Evolutionary conservation across 1,140 invertebrate species (phyloP).

Genomic region (Colletes latitarsis): DNA sequence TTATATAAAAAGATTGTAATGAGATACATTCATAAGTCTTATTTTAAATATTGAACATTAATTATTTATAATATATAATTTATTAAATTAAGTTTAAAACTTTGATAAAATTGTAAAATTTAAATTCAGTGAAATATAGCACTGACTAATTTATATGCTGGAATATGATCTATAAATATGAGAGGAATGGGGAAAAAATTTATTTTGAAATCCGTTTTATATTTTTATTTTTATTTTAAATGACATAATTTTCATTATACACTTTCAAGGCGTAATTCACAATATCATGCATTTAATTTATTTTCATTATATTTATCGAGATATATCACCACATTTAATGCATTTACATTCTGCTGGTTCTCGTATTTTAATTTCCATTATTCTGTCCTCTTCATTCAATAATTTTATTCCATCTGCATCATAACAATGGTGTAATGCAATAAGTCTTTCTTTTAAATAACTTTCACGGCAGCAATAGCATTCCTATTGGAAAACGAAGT

Average conservation of each 20-base stretch:
- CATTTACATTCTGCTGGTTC: slow-evolving; percentile 95
- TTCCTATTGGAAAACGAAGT: slow-evolving; percentile 83
- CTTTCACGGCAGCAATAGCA: slow-evolving; percentile 95
- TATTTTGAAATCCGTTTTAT: background rate
- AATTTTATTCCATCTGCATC: slow-evolving; percentile 91
- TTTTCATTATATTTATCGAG: slow-evolving; percentile 43
- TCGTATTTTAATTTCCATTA: slow-evolving; percentile 90
- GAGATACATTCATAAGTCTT: too few species aligned
- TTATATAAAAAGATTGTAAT: too few species aligned
- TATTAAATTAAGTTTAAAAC: background rate
- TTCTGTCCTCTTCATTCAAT: slow-evolving; percentile 82
- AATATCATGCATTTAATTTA: background rate
- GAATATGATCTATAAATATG: background rate
- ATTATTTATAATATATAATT: background rate
- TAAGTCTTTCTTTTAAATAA: slow-evolving; percentile 88
- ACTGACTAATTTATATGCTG: background rate
- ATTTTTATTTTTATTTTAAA: slow-evolving; percentile 33
- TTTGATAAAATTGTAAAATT: background rate
- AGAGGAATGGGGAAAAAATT: slow-evolving; percentile 3
- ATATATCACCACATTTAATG: slow-evolving; percentile 88
- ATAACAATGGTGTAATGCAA: slow-evolving; percentile 92
- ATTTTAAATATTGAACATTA: background rate
- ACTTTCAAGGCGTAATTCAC: slow-evolving; percentile 19
- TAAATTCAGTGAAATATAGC: background rate
- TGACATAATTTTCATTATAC: slow-evolving; percentile 30